phyloP scores from a whole-genome alignment of 2,113 vertebrate species.

The Paratilapia polleni region DNA sequence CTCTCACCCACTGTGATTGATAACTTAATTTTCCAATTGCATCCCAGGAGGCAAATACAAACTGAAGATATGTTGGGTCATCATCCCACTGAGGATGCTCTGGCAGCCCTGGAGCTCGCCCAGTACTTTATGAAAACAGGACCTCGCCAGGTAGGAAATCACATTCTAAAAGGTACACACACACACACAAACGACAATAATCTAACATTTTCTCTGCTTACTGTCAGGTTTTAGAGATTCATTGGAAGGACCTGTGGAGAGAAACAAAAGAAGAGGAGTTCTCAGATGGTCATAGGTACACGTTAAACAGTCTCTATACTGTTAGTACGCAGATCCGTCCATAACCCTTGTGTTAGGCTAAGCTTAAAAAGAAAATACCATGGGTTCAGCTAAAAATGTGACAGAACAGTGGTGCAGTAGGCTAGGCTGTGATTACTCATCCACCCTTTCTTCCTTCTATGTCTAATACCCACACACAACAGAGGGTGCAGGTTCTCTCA shows the following conservation, averaged over 20 bases:
- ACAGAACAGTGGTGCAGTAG: background rate
- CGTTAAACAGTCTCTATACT: background rate
- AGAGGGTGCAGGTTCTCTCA: background rate
- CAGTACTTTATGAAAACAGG: slow-evolving; percentile 89
- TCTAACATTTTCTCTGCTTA: background rate
- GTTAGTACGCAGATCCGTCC: background rate
- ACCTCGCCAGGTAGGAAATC: slow-evolving; percentile 81
- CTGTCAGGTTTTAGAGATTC: slow-evolving; percentile 72
- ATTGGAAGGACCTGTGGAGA: slow-evolving; percentile 74
- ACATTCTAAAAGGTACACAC: background rate
- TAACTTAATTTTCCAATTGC: background rate
- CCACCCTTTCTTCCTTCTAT: background rate
- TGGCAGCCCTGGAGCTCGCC: slow-evolving; percentile 86
- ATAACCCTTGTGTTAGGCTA: background rate
- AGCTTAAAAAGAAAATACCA: background rate
- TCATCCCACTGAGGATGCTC: slow-evolving; percentile 88
- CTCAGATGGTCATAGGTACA: slow-evolving; percentile 52
- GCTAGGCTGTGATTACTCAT: background rate
- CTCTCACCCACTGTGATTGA: background rate
- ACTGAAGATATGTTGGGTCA: slow-evolving; percentile 80
- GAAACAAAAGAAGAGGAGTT: background rate
- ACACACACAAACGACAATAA: background rate
- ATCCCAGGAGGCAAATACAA: slow-evolving; percentile 87
- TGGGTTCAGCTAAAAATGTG: background rate
- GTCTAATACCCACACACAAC: background rate